phyloP scores from a whole-genome alignment of 2,113 vertebrate genomes.

The Prunella himalayana region DNA sequence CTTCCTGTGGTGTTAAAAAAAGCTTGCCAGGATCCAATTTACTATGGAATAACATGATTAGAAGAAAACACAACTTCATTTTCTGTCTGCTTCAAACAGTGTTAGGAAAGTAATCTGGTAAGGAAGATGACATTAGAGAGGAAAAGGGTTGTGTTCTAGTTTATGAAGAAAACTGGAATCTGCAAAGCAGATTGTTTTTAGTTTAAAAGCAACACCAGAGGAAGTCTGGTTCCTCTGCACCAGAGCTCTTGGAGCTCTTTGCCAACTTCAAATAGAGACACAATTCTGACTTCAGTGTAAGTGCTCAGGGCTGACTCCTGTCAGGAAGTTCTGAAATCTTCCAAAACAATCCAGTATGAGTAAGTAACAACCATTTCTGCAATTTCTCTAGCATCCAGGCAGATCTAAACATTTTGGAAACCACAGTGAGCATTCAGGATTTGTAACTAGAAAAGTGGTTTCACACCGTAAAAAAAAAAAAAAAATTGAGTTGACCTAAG shows the following conservation, averaged over 20 bases:
- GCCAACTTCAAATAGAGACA: neutral
- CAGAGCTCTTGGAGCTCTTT: neutral
- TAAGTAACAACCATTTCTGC: neutral
- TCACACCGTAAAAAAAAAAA: fast-evolving
- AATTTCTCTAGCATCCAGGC: neutral
- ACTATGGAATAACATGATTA: neutral
- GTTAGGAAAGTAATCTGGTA: neutral
- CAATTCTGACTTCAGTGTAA: neutral
- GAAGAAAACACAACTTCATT: neutral
- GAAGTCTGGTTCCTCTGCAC: neutral
- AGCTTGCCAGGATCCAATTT: neutral
- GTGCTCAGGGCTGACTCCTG: neutral
- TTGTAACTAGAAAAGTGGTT: neutral
- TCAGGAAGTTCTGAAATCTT: conserved; percentile 3
- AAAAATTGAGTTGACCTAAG: fast-evolving
- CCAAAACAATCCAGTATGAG: neutral
- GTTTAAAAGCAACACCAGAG: neutral
- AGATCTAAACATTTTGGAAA: neutral
- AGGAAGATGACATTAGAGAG: neutral
- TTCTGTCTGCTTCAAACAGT: neutral
- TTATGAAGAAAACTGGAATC: neutral
- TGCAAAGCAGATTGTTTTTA: neutral
- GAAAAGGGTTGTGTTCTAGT: neutral
- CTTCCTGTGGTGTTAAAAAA: neutral
- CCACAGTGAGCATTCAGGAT: neutral